Evolutionary conservation across 2,888 invertebrate genomes (phyloP), one percentile per base, ranked within the genome.

Genomic region (Chloromyia formosa): DNA sequence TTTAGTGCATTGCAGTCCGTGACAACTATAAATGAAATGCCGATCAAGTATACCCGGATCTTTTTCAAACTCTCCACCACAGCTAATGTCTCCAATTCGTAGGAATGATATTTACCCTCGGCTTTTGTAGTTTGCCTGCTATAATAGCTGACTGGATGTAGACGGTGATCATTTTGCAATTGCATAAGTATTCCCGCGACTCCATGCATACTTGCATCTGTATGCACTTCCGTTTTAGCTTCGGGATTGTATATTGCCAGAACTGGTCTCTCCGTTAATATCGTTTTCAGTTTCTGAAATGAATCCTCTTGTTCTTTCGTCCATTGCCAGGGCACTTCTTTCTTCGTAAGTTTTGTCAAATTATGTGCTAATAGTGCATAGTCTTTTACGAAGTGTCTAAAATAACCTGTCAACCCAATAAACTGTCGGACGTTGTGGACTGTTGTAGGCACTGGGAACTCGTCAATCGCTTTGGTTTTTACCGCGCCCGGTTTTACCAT

Each of bases 351-450:
- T 35, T 35, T 7, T 35, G 27, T 35, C 7, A 35, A 4, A 1
- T 78, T 79, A 27, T 62, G 75, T 4, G 18, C 12, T 9, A 79
- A 61, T 1, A 66, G 56, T 2, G 27, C 2, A 7, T 4, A 35
- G 7, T 35, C 7, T 35, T 35, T 35, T 4, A 35, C 7, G 7
- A 35, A 35, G 3, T 35, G 2, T 7, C 27, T 35, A 35, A 35
- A 35, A 35, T 35, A 35, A 35, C 3, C 2, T 2, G 7, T 7
- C 7, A 35, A 35, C 7, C 27, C 27, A 4, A 35, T 7, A 35
- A 35, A 35, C 7, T 35, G 53, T 0, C 16, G 16, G 3, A n/a
- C 1, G 0, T 0, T 4, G 10, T 53, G 53, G 3, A 53, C 53
- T 3, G 5, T 4, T 5, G 2, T 1, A 0, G 27, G 27, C 1